Evolutionary conservation across 1,140 invertebrate species (phyloP), one percentile per base, ranked within the genome.

Genomic region (Scaptomyza graminum): DNA sequence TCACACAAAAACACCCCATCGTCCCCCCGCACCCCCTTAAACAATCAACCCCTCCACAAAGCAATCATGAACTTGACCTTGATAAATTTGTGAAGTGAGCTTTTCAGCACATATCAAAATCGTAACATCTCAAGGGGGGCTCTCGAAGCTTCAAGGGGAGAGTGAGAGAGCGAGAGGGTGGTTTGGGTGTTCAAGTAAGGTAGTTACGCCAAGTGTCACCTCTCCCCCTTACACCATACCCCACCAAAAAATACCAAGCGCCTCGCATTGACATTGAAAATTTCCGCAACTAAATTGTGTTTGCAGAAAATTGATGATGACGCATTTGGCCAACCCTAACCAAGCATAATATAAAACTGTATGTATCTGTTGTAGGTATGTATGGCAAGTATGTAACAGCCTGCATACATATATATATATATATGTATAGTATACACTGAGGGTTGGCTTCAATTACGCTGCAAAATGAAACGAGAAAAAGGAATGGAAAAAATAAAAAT

Each of bases 41-140:
- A 28, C 44, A 25, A 37, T 11, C 12, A 43, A 16, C 4, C 25
- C 13, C 37, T 44, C 34, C n/a, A 9, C 25, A 13, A 31, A 11
- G 1, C 39, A 39, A 43, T 46, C 57, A 46, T 80, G 87, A 90
- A 90, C 87, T 90, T 90, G 87, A 90, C 87, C 87, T 90, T 90
- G 87, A 77, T 90, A 87, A 82, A 80, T 50, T 50, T 85, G 81
- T 88, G 75, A 88, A 88, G 79, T 88, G 84, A 83, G 83, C 79
- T 88, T 88, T 88, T 88, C 83, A 83, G 79, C 72, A 79, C 87
- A 90, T 82, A 87, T 90, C 79, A 87, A 90, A 90, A 79, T 75
- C 61, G 74, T 77, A 69, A 90, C 79, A 85, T 80, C 72, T 90
- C 76, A 87, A 83, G 79, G 79, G 79, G 79, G 79, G 62, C 74